Evolutionary conservation across 2,113 vertebrate genomes (phyloP).

Genomic region (Ctenodactylus gundi): DNA sequence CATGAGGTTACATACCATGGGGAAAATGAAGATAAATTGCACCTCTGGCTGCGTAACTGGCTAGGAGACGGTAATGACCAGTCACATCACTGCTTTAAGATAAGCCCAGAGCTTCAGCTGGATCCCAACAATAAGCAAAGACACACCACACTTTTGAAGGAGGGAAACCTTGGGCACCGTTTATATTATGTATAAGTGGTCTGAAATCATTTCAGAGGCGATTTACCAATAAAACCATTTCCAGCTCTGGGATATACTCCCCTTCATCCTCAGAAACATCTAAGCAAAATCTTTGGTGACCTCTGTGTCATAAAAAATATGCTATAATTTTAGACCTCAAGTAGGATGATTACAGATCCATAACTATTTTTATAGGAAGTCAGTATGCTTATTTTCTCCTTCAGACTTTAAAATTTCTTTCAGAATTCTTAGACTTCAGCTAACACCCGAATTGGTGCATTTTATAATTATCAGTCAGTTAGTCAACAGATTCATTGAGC

Average conservation of each 20-base stretch:
- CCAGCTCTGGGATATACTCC: neutral
- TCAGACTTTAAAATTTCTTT: conserved; percentile 35
- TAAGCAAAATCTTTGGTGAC: conserved; percentile 59
- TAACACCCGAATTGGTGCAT: conserved; percentile 14
- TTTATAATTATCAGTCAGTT: neutral
- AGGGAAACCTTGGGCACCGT: neutral
- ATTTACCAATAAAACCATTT: neutral
- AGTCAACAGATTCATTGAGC: neutral
- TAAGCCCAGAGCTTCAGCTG: neutral
- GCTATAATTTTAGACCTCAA: conserved; percentile 37
- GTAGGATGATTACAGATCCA: neutral
- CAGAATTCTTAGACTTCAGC: conserved; percentile 14
- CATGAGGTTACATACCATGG: fast-evolving
- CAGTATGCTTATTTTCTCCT: conserved; percentile 38
- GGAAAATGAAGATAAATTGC: conserved; percentile 48
- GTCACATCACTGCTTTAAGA: neutral
- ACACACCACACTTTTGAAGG: neutral
- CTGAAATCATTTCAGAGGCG: neutral
- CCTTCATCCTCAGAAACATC: conserved; percentile 5
- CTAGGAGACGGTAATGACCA: neutral
- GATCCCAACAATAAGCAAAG: neutral
- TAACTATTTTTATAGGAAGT: neutral
- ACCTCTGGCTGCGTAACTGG: neutral
- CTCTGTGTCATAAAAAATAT: conserved; percentile 46
- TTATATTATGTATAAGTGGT: neutral